Base-by-base conservation (phyloP, 2,888 invertebrate genomes). In the Amphipyra tragopoginis region DNA sequence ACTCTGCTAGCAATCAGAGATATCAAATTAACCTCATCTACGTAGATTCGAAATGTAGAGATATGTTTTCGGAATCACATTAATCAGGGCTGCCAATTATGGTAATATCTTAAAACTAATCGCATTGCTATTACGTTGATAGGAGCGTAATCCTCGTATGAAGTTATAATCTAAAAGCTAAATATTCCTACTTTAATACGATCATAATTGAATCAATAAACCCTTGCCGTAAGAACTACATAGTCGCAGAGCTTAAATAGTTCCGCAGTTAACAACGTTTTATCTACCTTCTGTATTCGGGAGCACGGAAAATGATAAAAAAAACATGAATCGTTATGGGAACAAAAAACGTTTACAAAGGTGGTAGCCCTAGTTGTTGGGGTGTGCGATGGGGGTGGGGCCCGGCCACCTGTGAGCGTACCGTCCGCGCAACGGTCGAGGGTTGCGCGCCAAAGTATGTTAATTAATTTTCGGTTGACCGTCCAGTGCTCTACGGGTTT, bases 391-490 rank as follows among this genome's bases (percentile, higher is more conserved):
- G 82, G 82, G 78, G 83, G 84, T 80, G 85, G 86, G 82, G 74
- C 75, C 75, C 78, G 82, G 89, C 90, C 93, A 93, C 93, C 88
- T 88, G 87, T 86, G 84, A 66, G 75, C 79, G 66, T 66, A 67
- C 75, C 79, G 83, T 77, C 75, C 79, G 78, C 78, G 80, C 77
- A 72, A 72, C 80, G 74, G 73, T 56, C 77, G 88, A 90, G 92
- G 93, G 93, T 92, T 90, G 89, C 85, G 86, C 89, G 84, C 90
- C 86, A 90, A 94, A 94, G 94, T 94, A 94, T 94, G 94, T 94
- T 94, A 94, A 94, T 94, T 94, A 94, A 94, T 94, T 94, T 94
- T 94, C 90, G 93, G 93, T 91, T 89, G 93, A 91, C 92, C 93
- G 91, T 92, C 85, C 92, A 86, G 86, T 84, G 87, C 87, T 87